phyloP scores from a whole-genome alignment of 2,888 invertebrate species.

The Nomada ruficornis region DNA sequence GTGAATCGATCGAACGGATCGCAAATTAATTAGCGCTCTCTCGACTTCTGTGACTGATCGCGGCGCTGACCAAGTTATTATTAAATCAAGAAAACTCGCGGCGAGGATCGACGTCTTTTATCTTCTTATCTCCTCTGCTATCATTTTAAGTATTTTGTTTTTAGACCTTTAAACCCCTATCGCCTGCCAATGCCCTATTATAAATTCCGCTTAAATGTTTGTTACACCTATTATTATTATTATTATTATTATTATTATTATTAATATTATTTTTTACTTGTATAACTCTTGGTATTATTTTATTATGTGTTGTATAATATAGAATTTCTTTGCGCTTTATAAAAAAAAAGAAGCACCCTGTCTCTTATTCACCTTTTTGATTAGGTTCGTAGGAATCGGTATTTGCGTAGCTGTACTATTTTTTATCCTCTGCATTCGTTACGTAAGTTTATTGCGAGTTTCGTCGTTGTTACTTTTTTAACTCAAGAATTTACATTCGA shows the following conservation, averaged over 20 bases:
- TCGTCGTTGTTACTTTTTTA: too few species aligned
- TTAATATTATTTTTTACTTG: slow-evolving; percentile 70
- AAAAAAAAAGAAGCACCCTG: slow-evolving; percentile 15
- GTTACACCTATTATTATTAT: slow-evolving; percentile 67
- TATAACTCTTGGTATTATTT: slow-evolving; percentile 72
- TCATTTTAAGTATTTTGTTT: slow-evolving; percentile 58
- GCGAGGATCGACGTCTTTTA: background rate
- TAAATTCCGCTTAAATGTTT: slow-evolving; percentile 67
- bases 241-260: slow-evolving; percentile 62
- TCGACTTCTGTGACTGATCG: slow-evolving; percentile 8
- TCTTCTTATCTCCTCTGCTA: slow-evolving; percentile 19
- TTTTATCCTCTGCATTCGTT: too few species aligned
- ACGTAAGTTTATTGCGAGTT: too few species aligned
- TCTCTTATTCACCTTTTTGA: slow-evolving; percentile 21
- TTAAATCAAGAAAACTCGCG: slow-evolving; percentile 20
- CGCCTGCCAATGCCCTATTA: slow-evolving; percentile 62
- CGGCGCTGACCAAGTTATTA: slow-evolving; percentile 8
- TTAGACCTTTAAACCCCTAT: slow-evolving; percentile 50
- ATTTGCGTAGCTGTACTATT: too few species aligned
- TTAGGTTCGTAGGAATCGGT: background rate
- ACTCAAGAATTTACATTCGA: too few species aligned
- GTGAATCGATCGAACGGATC: slow-evolving; percentile 22
- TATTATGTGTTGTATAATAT: slow-evolving; percentile 77
- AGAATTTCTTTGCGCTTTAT: slow-evolving; percentile 70
- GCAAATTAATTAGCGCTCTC: slow-evolving; percentile 15